A percentile compares a stretch with the other conserved stretches of the same genome.
Conservation (phyloP, 2,797 vertebrate species). For the Sebastes vulpes region DNA sequence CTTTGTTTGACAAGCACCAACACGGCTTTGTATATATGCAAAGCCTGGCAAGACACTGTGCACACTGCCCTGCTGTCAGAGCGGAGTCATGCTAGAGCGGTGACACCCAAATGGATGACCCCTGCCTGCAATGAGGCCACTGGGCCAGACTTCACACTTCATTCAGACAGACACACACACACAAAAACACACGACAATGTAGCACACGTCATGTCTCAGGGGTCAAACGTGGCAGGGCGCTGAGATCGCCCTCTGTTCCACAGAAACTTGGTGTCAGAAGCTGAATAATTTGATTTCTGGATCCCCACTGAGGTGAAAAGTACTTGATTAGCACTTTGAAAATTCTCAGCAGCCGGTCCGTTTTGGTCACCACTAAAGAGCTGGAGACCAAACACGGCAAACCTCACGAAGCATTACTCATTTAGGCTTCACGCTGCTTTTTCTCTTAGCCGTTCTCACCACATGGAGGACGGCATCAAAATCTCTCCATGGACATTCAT, state of each 20-base stretch:
- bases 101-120: conserved; percentile 74
- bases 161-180: conserved; percentile 28
- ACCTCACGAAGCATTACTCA: conserved; percentile 61
- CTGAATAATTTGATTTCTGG: conserved; percentile 52
- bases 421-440: conserved; percentile 45
- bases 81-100: conserved; percentile 57
- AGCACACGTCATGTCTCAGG: conserved; percentile 12
- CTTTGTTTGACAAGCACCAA: conserved; percentile 88
- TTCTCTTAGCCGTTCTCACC: conserved; percentile 9
- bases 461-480: conserved; percentile 28
- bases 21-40: conserved; percentile 86
- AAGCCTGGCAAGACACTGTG: conserved; percentile 75
- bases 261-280: conserved; percentile 49
- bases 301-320: conserved; percentile 74
- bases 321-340: conserved; percentile 79
- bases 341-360: conserved; percentile 55
- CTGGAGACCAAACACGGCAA: conserved; percentile 50
- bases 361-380: conserved; percentile 43
- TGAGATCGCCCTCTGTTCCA: conserved; percentile 18
- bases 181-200: neutral
- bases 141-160: conserved; percentile 51
- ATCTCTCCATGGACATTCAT: neutral
- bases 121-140: conserved; percentile 55
- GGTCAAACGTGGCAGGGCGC: conserved; percentile 37
- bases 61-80: conserved; percentile 72